Base-by-base conservation (phyloP, 2,888 invertebrate genomes). In the Nebria salina region DNA sequence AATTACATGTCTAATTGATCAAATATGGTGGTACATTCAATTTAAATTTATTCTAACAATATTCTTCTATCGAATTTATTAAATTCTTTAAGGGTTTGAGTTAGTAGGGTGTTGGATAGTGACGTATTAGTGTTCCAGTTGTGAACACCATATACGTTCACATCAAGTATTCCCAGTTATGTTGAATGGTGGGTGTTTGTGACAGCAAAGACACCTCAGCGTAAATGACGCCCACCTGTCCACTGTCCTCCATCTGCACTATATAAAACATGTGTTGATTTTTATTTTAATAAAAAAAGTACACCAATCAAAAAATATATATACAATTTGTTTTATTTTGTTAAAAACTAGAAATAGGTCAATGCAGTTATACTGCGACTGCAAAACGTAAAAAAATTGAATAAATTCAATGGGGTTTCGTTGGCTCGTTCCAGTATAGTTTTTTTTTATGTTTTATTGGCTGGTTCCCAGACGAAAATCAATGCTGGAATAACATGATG, bases 81-180 rank as follows among this genome's bases (percentile, higher is more conserved):
- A 4, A 5, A 34, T 4, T 3, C 54, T 54, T 54, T 1, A 54
- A 54, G 7, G 8, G 13, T 7, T 54, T 2, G 54, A 13, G 2
- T 8, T 54, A 8, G 6, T 43, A 54, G 8, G 54, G 54, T 54
- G 7, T 8, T 54, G 54, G 11, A 13, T 13, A 54, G 54, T 54
- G 54, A 54, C 54, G 54, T 54, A 54, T 8, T 11, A 2, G 54
- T 54, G 54, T 54, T 54, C 54, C 54, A 54, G 54, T 54, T 54
- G 54, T 54, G 54, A 54, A 54, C 54, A 54, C 54, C 54, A 54
- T 54, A 54, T 54, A 54, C 54, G 54, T 54, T 54, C 54, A 54
- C 54, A 34, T 34, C 54, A 54, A 13, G 54, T 13, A 8, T 54
- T 54, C 54, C 8, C 54, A 54, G 54, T 54, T 54, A 54, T 54